Percentiles rank a stretch among this genome's conserved stretches.
phyloP scores from a whole-genome alignment of 2,113 vertebrate species.

The Sinocyclocheilus rhinocerous region DNA sequence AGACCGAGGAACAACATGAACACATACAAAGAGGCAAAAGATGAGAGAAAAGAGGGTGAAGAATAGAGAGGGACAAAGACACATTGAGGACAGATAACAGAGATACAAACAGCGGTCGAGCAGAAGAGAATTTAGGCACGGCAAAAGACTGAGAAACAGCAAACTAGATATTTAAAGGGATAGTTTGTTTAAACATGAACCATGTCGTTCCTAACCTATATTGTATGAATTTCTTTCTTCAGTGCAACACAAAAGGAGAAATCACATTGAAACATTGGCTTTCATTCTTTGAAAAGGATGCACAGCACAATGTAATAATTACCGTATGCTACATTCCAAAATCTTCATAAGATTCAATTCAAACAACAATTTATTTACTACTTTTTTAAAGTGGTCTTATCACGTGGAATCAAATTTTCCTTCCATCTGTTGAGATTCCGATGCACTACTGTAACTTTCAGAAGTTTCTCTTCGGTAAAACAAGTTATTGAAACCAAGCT shows the following conservation, averaged over 20 bases:
- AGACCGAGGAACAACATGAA: conserved; percentile 28
- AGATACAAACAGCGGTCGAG: conserved; percentile 6
- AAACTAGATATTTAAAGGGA: conserved; percentile 3
- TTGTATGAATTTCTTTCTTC: not conserved
- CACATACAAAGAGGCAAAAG: conserved; percentile 34
- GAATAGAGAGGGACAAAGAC: conserved; percentile 36
- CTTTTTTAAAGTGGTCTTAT: not conserved
- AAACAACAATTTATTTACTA: not conserved
- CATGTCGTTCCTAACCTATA: not conserved
- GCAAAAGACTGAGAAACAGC: not conserved
- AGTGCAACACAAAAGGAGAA: not conserved
- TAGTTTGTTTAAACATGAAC: not conserved
- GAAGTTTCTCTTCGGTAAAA: not conserved
- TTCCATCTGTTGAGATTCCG: not conserved
- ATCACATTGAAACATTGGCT: not conserved
- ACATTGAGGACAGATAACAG: conserved; percentile 25
- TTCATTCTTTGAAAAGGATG: not conserved
- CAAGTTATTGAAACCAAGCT: not conserved
- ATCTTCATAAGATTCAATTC: not conserved
- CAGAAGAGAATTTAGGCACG: not conserved
- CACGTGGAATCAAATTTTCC: too few relatives aligned
- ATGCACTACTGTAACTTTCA: not conserved
- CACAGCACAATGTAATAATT: not conserved
- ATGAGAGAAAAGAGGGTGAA: not conserved
- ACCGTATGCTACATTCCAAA: not conserved